Evolutionary conservation across 2,888 invertebrate genomes (phyloP).

Genomic region (Cerceris ruficornis): DNA sequence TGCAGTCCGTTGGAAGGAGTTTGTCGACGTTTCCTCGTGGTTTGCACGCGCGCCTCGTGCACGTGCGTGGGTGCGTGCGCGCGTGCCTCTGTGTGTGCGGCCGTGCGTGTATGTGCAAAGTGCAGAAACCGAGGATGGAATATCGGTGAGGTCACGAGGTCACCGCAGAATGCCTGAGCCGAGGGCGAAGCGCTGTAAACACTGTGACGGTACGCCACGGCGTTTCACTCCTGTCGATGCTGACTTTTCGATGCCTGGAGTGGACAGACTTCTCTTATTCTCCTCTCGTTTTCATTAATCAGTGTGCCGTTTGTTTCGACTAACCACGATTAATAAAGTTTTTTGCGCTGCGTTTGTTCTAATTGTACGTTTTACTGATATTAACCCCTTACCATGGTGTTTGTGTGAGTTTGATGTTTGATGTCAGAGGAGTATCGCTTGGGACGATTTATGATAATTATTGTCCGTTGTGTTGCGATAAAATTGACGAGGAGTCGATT

Average conservation of each 20-base stretch:
- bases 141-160: conserved; percentile 81
- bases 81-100: conserved; percentile 51
- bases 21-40: conserved; percentile 18
- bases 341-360: conserved; percentile 1
- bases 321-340: conserved; percentile 55
- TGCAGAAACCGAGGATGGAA: conserved; percentile 78
- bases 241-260: background rate
- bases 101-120: conserved; percentile 58
- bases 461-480: too few species aligned
- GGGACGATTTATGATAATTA: too few species aligned
- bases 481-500: too few species aligned
- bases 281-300: background rate
- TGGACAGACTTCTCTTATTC: background rate
- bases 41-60: conserved; percentile 42
- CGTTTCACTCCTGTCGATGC: conserved; percentile 20
- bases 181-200: conserved; percentile 95
- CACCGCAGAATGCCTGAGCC: conserved; percentile 86
- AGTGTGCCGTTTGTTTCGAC: background rate
- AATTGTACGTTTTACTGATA: conserved; percentile 25
- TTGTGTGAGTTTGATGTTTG: background rate
- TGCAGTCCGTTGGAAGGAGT: background rate
- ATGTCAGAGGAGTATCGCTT: background rate
- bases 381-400: conserved; percentile 34
- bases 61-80: conserved; percentile 48
- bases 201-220: conserved; percentile 90